These are phyloP conservation scores for Caprella mutica DNA, from an alignment of 2,888 invertebrate species.

Conservation along the genomic window DNA sequence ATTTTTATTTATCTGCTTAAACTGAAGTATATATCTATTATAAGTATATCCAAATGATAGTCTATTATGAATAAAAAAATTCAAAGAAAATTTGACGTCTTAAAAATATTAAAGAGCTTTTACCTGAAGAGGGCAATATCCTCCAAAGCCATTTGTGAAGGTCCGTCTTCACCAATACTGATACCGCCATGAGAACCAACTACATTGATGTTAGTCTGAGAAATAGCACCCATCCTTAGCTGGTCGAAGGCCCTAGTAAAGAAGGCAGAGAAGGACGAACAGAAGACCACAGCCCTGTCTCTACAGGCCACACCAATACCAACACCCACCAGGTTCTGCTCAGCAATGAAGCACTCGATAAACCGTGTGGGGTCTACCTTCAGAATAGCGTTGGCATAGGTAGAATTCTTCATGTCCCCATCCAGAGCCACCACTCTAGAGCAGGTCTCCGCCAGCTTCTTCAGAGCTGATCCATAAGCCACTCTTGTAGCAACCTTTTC, in stretches of 20 bases:
- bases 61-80: too few species aligned
- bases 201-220: conserved; percentile 40
- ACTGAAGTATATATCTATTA: too few species aligned
- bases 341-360: conserved; percentile 97
- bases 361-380: conserved; percentile 53
- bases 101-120: too few species aligned
- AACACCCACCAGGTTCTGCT: conserved; percentile 93
- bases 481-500: conserved; percentile 74
- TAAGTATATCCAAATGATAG: too few species aligned
- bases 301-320: conserved; percentile 90
- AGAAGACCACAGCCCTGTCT: conserved; percentile 83
- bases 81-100: too few species aligned
- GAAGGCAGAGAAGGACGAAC: conserved; percentile 96
- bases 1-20: too few species aligned
- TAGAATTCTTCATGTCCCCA: conserved; percentile 98
- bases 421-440: conserved; percentile 81
- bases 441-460: conserved; percentile 62
- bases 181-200: conserved; percentile 55
- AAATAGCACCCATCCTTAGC: conserved; percentile 98
- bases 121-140: conserved; percentile 95
- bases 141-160: conserved; percentile 99
- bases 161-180: conserved; percentile 97
- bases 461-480: conserved; percentile 88
- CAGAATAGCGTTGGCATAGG: conserved; percentile 84
- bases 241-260: conserved; percentile 57